phyloP scores from a whole-genome alignment of 1,140 invertebrate species.

The Chionoecetes opilio region DNA sequence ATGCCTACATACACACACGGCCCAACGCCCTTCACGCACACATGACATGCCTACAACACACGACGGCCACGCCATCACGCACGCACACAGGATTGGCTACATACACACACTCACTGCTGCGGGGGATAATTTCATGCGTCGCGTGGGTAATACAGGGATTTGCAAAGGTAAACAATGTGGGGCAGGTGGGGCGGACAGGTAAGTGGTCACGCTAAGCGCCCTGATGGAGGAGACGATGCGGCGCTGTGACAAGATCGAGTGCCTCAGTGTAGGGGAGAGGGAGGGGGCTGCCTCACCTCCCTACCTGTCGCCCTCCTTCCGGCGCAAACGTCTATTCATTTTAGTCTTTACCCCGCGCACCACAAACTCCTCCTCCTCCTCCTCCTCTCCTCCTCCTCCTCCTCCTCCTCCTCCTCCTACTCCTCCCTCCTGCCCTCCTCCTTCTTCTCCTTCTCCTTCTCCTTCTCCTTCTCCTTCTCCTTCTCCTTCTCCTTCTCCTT shows the following conservation, averaged over 20 bases:
- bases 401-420: conserved; percentile 40
- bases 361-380: no score
- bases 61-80: no score
- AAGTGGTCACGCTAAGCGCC: not conserved
- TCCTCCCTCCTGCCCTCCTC: conserved; percentile 42
- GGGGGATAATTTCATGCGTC: not conserved
- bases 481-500: no score
- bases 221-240: not conserved
- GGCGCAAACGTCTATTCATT: not conserved
- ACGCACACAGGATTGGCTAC: no score
- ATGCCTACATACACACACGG: no score
- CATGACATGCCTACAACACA: no score
- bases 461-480: not conserved
- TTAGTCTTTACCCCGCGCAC: not conserved
- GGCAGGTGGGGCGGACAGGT: conserved; percentile 2
- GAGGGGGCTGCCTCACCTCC: not conserved
- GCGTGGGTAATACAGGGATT: conserved; percentile 5
- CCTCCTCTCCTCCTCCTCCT: conserved; percentile 32
- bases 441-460: conserved; percentile 2
- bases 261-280: not conserved
- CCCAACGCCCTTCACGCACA: no score
- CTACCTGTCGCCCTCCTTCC: not conserved
- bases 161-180: not conserved
- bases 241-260: conserved; percentile 3
- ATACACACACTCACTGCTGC: not conserved